Conservation (phyloP, 2,797 vertebrate genomes). For the Falco cherrug region DNA sequence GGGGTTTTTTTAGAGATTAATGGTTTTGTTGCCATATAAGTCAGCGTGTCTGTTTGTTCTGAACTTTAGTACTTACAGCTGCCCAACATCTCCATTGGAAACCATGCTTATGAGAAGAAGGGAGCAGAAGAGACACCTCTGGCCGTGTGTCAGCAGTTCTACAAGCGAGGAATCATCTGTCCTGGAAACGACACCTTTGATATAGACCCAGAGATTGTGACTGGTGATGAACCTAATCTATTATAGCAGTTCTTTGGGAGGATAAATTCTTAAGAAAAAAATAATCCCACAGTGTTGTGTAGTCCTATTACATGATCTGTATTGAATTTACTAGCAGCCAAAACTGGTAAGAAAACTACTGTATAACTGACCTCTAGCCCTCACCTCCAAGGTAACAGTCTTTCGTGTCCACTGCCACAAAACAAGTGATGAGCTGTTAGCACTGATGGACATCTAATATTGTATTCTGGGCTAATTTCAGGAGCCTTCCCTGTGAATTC, state of each 20-base stretch:
- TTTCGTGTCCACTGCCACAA: neutral
- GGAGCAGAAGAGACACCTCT: constrained; percentile 78
- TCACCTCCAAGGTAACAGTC: neutral
- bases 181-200: constrained; percentile 90
- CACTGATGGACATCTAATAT: neutral
- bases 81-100: constrained; percentile 85
- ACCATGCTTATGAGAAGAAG: constrained; percentile 85
- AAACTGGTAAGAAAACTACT: neutral
- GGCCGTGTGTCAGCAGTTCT: constrained; percentile 87
- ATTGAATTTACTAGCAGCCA: neutral
- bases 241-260: neutral
- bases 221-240: constrained; percentile 78
- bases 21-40: neutral
- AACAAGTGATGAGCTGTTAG: neutral
- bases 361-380: neutral
- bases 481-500: neutral
- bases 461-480: neutral
- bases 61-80: constrained; percentile 84
- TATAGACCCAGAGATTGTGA: constrained; percentile 88
- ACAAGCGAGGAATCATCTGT: constrained; percentile 83
- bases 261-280: neutral
- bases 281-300: neutral
- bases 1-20: neutral
- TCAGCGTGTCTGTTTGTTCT: constrained; percentile 8
- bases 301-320: neutral